Conservation (phyloP, 2,113 vertebrate genomes). For the Ginglymostoma cirratum region DNA sequence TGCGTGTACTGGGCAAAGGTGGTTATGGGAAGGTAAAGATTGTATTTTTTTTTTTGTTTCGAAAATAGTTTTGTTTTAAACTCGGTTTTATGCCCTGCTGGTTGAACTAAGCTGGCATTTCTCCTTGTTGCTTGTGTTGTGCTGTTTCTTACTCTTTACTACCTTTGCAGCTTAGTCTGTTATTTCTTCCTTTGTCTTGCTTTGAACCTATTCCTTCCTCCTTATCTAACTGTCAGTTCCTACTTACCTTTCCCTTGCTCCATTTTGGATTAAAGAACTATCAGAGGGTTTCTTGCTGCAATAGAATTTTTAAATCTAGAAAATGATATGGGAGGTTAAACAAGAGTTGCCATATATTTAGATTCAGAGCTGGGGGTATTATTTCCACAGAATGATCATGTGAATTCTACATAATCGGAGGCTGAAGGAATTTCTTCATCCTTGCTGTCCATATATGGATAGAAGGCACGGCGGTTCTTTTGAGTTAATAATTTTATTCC, state of each 20-base stretch:
- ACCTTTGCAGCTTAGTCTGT: background rate
- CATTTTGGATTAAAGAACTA: background rate
- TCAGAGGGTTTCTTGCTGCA: background rate
- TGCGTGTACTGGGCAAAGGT: constrained; percentile 93
- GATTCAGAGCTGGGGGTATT: background rate
- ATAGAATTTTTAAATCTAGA: background rate
- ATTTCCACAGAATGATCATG: background rate
- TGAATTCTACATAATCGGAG: background rate
- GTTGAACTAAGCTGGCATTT: background rate
- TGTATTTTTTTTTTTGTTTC: background rate
- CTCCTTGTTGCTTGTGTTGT: background rate
- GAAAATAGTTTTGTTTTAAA: background rate
- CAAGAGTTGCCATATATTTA: background rate
- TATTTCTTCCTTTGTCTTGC: background rate
- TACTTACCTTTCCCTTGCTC: background rate
- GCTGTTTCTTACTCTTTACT: background rate
- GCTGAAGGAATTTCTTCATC: background rate
- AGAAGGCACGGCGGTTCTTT: background rate
- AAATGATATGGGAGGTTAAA: background rate
- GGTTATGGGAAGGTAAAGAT: constrained; percentile 91
- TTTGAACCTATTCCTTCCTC: background rate
- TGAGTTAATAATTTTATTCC: background rate
- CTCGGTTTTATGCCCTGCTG: background rate
- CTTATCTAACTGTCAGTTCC: background rate
- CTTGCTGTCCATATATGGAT: background rate